Evolutionary conservation across 2,797 vertebrate species (phyloP), one percentile per base, ranked within the genome.

Genomic region (Sebastes itinus): DNA sequence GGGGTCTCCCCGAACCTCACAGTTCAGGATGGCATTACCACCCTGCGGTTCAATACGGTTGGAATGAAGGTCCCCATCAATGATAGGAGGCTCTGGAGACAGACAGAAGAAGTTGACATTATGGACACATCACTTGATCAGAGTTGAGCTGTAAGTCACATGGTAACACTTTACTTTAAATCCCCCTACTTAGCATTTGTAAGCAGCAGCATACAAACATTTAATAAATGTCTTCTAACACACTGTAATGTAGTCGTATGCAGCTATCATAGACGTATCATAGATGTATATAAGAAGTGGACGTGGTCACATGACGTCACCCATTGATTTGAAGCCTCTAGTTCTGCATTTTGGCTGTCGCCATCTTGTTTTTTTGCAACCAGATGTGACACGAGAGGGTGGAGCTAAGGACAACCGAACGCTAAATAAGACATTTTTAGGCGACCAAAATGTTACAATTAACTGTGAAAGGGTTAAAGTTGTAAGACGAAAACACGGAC

Each of bases 1-100:
- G 0, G 99, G 99, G 81, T 99, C 97, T 88, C 99, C 98, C 68
- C 95, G 95, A 25, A 99, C 98, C 85, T 98, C 97, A 73, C 99
- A 99, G 78, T 97, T 97, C 73, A 99, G 81, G 83, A 99, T 88
- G 73, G 97, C 97, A 6, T 98, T 99, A 18, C 97, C 97, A 18
- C 99, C 99, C 68, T 99, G 91, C 22, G 97, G 96, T 82, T 98
- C 97, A 5, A 98, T 97, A 81, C 94, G 95, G 83, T 96, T 98
- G 9, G 96, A 96, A 85, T 96, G 96, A 74, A 95, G 94, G 91
- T 98, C 96, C 38, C 97, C 97, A 73, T 98, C 96, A 85, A 99
- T 98, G 81, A 99, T 96, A 0, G 99, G 99, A 87, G 98, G 98
- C 86, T 99, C 99, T 99, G 90, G 59, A 81, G 66, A 69, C 10